A percentile compares a stretch with the other conserved stretches of the same genome.
Conservation (phyloP, 2,888 invertebrate genomes). For the Synergus itoensis region DNA sequence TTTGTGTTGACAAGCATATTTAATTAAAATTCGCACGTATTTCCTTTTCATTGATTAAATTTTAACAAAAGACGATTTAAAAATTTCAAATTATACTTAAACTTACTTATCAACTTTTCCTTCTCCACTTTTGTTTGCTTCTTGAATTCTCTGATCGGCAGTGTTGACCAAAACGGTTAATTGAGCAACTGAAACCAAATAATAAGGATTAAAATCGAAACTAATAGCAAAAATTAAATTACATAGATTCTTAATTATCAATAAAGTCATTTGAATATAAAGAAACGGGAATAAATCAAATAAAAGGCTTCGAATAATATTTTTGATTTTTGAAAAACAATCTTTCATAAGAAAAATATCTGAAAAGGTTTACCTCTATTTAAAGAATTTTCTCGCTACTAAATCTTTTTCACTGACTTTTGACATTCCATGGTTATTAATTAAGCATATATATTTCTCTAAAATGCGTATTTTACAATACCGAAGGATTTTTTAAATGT, state of each 20-base stretch:
- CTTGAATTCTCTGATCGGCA: constrained; percentile 85
- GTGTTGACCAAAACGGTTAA: constrained; percentile 86
- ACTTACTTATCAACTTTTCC: constrained; percentile 89
- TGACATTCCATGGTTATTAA: not conserved
- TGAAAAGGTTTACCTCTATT: constrained; percentile 4
- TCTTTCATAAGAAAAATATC: not conserved
- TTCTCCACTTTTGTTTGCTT: constrained; percentile 85
- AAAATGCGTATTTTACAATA: constrained; percentile 20
- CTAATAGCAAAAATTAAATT: not conserved
- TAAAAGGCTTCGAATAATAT: not conserved
- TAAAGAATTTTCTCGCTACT: constrained; percentile 19
- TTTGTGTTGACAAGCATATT: not conserved
- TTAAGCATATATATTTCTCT: constrained; percentile 12
- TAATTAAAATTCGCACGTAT: not conserved
- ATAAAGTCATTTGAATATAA: not conserved
- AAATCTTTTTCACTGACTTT: constrained; percentile 26
- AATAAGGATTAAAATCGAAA: constrained; percentile 67
- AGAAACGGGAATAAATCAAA: not conserved
- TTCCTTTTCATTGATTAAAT: too few species aligned
- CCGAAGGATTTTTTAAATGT: constrained; percentile 23
- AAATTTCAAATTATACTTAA: not conserved
- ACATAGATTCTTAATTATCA: not conserved
- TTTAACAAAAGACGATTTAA: not conserved
- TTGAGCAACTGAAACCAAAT: constrained; percentile 83
- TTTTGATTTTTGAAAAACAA: not conserved